phyloP scores from a whole-genome alignment of 2,797 vertebrate genomes.

The Cyprinella venusta region DNA sequence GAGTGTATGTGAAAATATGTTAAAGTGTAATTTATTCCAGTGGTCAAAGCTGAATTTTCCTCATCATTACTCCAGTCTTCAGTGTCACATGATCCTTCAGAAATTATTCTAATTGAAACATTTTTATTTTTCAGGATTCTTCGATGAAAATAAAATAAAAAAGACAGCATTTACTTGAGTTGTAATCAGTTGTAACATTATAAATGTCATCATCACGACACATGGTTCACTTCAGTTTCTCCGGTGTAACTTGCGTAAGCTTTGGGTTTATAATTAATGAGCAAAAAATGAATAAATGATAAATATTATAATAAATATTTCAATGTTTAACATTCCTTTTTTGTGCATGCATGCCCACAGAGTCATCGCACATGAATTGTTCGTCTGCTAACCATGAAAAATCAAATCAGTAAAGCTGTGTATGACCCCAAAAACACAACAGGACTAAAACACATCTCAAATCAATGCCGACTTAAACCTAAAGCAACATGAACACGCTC shows the following conservation, averaged over 20 bases:
- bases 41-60: not conserved
- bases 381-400: not conserved
- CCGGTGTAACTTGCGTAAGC: not conserved
- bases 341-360: not conserved
- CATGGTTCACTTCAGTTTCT: not conserved
- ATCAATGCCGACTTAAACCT: not conserved
- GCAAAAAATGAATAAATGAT: conserved; percentile 5
- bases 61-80: not conserved
- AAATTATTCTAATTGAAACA: not conserved
- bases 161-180: not conserved
- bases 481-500: not conserved
- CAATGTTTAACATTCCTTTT: conserved; percentile 3
- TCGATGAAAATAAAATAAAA: not conserved
- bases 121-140: not conserved
- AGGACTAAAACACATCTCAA: not conserved
- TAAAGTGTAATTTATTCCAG: not conserved
- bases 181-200: not conserved
- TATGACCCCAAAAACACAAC: not conserved
- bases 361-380: too few species aligned
- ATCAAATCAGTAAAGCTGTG: not conserved
- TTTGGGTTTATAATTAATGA: conserved; percentile 17
- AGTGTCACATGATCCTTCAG: not conserved
- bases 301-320: conserved; percentile 22
- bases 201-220: not conserved
- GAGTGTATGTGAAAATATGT: not conserved